A percentile compares a stretch with the other conserved stretches of the same genome.
phyloP scores from a whole-genome alignment of 2,888 invertebrate species.

The Tetragnatha montana region DNA sequence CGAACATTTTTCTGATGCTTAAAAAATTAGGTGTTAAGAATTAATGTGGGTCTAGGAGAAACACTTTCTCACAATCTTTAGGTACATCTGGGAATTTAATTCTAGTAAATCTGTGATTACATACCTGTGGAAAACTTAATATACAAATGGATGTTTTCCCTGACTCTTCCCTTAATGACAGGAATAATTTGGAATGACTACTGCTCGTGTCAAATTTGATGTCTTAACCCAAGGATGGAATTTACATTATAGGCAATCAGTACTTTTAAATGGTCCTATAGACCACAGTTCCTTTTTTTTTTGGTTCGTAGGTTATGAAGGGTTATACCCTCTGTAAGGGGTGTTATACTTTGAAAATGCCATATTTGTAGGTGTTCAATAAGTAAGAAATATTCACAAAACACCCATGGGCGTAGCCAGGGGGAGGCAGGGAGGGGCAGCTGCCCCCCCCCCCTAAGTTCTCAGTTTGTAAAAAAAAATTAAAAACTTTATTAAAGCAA shows the following conservation, averaged over 20 bases:
- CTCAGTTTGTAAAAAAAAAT: too few relatives aligned
- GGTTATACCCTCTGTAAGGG: too few relatives aligned
- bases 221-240: neutral
- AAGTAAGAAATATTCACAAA: too few relatives aligned
- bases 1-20: slow-evolving; percentile 1
- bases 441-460: too few relatives aligned
- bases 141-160: neutral
- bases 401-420: too few relatives aligned
- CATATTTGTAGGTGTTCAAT: too few relatives aligned
- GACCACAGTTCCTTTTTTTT: too few relatives aligned
- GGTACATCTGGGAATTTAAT: slow-evolving; percentile 15
- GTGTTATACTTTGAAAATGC: too few relatives aligned
- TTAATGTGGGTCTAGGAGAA: neutral
- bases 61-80: neutral
- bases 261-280: too few relatives aligned
- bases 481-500: too few relatives aligned
- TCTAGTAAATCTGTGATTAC: slow-evolving; percentile 11
- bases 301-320: too few relatives aligned
- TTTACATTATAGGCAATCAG: neutral
- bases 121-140: neutral
- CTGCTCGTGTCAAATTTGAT: neutral
- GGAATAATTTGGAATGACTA: slow-evolving; percentile 1
- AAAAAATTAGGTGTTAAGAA: slow-evolving; percentile 26
- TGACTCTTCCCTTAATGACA: neutral
- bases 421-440: too few relatives aligned